Conservation (phyloP, 2,113 vertebrate genomes). For the Phycodurus eques region DNA sequence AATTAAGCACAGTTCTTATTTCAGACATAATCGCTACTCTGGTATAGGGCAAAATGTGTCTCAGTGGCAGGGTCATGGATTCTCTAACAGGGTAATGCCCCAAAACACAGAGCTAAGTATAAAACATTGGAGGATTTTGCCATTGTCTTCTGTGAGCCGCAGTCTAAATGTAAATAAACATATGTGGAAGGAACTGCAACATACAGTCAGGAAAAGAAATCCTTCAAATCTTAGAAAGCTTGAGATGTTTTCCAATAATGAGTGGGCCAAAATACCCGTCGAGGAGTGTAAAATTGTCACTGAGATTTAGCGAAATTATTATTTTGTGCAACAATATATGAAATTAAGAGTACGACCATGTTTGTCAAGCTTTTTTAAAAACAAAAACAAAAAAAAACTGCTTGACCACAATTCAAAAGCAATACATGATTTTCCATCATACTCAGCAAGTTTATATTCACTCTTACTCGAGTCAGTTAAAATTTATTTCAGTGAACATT, state of each 20-base stretch:
- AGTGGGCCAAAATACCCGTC: neutral
- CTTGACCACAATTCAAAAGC: neutral
- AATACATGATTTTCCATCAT: neutral
- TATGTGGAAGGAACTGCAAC: neutral
- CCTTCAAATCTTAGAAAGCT: neutral
- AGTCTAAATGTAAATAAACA: neutral
- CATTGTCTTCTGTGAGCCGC: no score
- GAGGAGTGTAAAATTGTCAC: neutral
- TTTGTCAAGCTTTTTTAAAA: no score
- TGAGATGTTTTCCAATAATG: no score
- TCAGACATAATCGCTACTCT: no score
- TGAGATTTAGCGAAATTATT: neutral
- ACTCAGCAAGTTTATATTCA: neutral
- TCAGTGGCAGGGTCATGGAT: no score
- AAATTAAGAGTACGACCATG: neutral
- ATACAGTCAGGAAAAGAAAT: neutral
- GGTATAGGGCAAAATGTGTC: no score
- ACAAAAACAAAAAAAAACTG: neutral
- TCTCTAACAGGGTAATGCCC: no score
- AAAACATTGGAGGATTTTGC: no score
- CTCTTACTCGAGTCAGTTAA: neutral
- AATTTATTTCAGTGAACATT: neutral
- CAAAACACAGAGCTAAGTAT: no score
- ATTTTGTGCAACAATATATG: neutral
- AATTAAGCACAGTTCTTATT: no score